A percentile compares a stretch with the other conserved stretches of the same genome.
Conservation (phyloP, 2,797 vertebrate genomes). For the Enteromius radiatus region DNA sequence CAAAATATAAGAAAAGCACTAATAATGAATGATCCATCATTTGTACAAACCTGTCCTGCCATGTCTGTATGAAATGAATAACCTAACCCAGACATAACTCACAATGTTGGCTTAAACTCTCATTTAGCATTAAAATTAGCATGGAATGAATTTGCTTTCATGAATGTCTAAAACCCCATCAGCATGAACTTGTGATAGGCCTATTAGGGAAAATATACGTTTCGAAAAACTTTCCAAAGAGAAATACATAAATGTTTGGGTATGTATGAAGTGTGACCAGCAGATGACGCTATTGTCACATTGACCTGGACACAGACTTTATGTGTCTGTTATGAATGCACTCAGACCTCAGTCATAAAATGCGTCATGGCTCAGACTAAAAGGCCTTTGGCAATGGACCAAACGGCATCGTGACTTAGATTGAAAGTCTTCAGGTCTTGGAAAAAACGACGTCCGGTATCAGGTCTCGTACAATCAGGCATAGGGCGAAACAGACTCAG, state of each 20-base stretch:
- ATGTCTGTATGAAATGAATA: constrained; percentile 65
- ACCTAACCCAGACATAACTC: constrained; percentile 23
- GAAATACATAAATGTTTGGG: not conserved
- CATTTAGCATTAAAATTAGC: not conserved
- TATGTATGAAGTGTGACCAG: constrained; percentile 3
- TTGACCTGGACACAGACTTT: constrained; percentile 48
- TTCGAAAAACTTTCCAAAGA: not conserved
- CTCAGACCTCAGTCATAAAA: no score
- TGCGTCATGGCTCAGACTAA: no score
- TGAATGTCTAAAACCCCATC: constrained; percentile 28
- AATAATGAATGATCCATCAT: not conserved
- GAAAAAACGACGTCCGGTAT: no score
- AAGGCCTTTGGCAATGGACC: no score
- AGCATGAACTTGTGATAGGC: not conserved
- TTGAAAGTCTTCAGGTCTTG: no score
- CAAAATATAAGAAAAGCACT: not conserved
- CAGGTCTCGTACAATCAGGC: no score
- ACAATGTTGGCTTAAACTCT: constrained; percentile 28
- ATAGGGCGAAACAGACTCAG: no score
- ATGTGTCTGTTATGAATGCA: constrained; percentile 68
- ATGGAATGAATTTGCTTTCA: not conserved
- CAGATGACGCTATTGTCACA: constrained; percentile 28
- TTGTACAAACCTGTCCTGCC: constrained; percentile 52
- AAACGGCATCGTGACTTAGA: no score
- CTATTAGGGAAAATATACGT: not conserved